A percentile compares a stretch with the other conserved stretches of the same genome.
phyloP scores from a whole-genome alignment of 2,797 vertebrate species.

The Percopsis omiscomaycus region DNA sequence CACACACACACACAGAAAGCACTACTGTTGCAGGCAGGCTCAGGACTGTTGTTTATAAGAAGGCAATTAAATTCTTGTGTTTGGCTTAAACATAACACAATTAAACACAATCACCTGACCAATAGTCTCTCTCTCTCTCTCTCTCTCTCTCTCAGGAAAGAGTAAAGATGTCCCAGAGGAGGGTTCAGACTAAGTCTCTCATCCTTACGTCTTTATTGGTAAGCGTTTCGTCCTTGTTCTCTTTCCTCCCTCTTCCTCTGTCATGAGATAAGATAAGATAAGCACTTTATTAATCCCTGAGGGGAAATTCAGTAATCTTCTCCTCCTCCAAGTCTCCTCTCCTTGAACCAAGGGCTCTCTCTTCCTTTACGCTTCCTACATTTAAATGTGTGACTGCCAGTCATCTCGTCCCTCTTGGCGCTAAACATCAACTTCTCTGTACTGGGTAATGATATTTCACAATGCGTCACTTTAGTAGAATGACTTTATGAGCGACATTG shows the following conservation, averaged over 20 bases:
- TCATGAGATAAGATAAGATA: neutral
- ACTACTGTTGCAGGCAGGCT: slow-evolving; percentile 33
- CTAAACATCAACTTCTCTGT: too few species aligned
- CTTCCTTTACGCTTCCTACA: too few species aligned
- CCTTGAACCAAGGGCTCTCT: too few species aligned
- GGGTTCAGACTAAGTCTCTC: slow-evolving; percentile 73
- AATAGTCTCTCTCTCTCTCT: slow-evolving; percentile 8
- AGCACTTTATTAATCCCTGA: neutral
- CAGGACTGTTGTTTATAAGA: slow-evolving; percentile 32
- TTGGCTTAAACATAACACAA: neutral
- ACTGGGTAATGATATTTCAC: too few species aligned
- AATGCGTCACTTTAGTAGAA: too few species aligned
- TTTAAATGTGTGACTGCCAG: too few species aligned
- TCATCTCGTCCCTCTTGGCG: too few species aligned
- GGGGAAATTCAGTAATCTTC: too few species aligned
- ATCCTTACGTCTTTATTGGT: slow-evolving; percentile 88
- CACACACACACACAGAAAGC: slow-evolving; percentile 33
- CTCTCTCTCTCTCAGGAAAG: slow-evolving; percentile 46
- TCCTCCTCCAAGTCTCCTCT: too few species aligned
- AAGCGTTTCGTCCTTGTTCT: slow-evolving; percentile 56
- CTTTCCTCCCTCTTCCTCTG: neutral
- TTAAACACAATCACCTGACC: too few species aligned
- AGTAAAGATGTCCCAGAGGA: slow-evolving; percentile 80
- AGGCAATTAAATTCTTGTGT: slow-evolving; percentile 5
- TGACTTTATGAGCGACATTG: too few species aligned